Conservation (phyloP, 2,888 invertebrate species). For the Lithophane semibrunnea region DNA sequence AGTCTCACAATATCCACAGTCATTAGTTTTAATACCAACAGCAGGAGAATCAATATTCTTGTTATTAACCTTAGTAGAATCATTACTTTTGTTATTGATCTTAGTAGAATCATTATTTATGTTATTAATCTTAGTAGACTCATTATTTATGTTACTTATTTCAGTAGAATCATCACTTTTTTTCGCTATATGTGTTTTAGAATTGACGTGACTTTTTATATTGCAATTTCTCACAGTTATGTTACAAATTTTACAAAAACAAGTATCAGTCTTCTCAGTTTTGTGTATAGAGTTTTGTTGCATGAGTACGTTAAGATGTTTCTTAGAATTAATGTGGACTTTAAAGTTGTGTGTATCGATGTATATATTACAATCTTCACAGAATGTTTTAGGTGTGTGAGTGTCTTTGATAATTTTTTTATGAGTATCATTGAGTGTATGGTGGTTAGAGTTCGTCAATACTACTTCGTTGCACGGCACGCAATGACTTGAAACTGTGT, state of each 20-base stretch:
- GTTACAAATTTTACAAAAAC: slow-evolving; percentile 23
- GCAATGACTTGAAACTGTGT: slow-evolving; percentile 32
- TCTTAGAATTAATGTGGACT: slow-evolving; percentile 5
- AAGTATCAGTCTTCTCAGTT: accelerated
- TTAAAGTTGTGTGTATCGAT: slow-evolving; percentile 17
- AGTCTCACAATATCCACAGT: slow-evolving; percentile 2
- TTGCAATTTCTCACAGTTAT: accelerated
- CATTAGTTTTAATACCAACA: not conserved
- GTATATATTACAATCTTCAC: slow-evolving; percentile 25
- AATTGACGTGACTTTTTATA: slow-evolving; percentile 15
- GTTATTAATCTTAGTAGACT: not conserved
- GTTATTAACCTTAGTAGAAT: not conserved
- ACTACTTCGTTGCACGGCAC: slow-evolving; percentile 45
- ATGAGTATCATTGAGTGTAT: not conserved
- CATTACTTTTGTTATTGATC: not conserved
- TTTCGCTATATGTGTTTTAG: slow-evolving; percentile 8
- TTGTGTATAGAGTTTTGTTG: not conserved
- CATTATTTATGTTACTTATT: not conserved
- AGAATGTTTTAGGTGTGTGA: not conserved
- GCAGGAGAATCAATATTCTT: not conserved
- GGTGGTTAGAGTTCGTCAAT: not conserved
- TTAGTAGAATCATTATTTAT: not conserved
- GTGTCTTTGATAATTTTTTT: slow-evolving; percentile 3
- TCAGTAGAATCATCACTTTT: not conserved
- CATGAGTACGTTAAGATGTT: not conserved